Evolutionary conservation across 2,888 invertebrate genomes (phyloP).

Genomic region (Abrostola tripartita): DNA sequence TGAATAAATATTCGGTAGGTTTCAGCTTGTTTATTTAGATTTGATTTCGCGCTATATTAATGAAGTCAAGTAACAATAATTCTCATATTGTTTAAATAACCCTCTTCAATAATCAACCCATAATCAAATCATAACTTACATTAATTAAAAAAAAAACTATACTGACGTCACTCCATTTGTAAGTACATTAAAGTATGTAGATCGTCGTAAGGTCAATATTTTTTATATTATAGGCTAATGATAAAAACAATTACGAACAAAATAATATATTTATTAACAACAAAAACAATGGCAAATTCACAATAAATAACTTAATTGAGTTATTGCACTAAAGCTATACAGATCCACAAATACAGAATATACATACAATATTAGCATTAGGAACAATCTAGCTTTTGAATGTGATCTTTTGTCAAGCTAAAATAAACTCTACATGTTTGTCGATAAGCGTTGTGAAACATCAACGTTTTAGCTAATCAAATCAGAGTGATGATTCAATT

Average conservation of each 20-base stretch:
- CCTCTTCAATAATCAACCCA: too few species aligned
- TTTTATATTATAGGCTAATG: background rate
- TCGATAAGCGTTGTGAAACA: background rate
- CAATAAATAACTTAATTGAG: conserved; percentile 37
- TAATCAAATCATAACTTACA: too few species aligned
- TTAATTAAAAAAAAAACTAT: too few species aligned
- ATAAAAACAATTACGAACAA: background rate
- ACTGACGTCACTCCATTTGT: too few species aligned
- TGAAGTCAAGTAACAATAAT: too few species aligned
- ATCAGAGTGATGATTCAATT: too few species aligned
- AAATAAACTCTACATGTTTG: background rate
- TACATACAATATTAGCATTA: conserved; percentile 16
- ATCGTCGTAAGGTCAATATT: background rate
- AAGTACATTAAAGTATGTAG: background rate
- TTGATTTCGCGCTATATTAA: too few species aligned
- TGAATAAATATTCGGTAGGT: too few species aligned
- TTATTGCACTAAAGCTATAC: conserved; percentile 23
- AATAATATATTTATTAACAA: conserved; percentile 41
- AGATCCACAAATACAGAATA: conserved; percentile 24
- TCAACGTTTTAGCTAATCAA: too few species aligned
- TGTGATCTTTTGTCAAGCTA: background rate
- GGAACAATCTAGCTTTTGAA: conserved; percentile 8
- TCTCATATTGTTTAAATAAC: too few species aligned
- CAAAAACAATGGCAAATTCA: conserved; percentile 30
- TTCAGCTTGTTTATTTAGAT: too few species aligned